A percentile compares a stretch with the other conserved stretches of the same genome.
Conservation (phyloP, 35 echinoderm and acorn worm genomes). For the Lytechinus pictus region DNA sequence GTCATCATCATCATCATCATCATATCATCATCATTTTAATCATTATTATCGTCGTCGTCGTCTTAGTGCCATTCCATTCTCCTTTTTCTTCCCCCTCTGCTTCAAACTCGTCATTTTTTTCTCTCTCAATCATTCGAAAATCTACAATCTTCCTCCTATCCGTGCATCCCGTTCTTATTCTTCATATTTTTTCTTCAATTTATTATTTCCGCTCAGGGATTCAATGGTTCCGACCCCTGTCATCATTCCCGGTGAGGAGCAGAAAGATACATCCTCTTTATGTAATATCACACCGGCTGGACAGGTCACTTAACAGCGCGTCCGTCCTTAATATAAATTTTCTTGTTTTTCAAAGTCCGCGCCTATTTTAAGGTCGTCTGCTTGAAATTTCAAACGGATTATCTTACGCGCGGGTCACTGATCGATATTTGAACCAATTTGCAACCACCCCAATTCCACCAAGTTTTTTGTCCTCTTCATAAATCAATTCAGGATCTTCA, state of each 20-base stretch:
- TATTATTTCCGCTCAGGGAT: not conserved
- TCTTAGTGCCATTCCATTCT: not conserved
- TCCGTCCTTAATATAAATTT: not conserved
- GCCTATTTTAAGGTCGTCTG: not conserved
- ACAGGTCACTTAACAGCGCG: not conserved
- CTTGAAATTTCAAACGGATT: not conserved
- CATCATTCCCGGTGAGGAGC: not conserved
- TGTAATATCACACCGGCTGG: not conserved
- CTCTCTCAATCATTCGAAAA: no score
- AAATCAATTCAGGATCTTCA: no score
- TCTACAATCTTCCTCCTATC: no score
- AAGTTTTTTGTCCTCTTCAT: no score
- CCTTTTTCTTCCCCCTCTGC: not conserved
- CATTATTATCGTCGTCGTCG: no score
- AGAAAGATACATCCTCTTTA: not conserved
- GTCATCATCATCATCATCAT: no score
- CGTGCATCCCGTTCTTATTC: not conserved
- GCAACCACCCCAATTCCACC: no score
- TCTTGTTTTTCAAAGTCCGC: not conserved
- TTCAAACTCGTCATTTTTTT: not conserved
- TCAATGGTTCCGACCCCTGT: not conserved
- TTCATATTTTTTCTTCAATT: not conserved
- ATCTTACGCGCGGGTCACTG: not conserved
- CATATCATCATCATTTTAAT: no score
- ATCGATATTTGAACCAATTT: not conserved